Conservation (phyloP, 2,888 invertebrate genomes). For the Stenoptilia bipunctidactyla region DNA sequence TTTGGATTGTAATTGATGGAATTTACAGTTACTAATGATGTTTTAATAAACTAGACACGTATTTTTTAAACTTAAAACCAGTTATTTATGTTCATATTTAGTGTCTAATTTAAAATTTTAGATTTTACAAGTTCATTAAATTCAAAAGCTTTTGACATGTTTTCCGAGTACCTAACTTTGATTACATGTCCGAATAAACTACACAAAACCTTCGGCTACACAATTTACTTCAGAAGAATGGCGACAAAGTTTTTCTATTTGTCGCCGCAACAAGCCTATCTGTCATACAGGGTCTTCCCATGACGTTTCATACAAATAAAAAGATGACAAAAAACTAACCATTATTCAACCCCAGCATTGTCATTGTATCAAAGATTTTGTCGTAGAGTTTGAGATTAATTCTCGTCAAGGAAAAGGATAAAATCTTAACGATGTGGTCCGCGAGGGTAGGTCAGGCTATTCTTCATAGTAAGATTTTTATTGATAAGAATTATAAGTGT, state of each 20-base stretch:
- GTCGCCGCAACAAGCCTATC: slow-evolving; percentile 37
- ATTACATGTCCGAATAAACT: neutral
- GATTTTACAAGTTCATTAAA: too few relatives aligned
- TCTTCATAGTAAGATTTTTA: slow-evolving; percentile 57
- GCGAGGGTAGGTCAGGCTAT: slow-evolving; percentile 40
- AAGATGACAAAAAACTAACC: slow-evolving; percentile 43
- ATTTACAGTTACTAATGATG: slow-evolving; percentile 24
- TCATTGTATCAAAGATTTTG: slow-evolving; percentile 26
- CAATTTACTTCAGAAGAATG: slow-evolving; percentile 10
- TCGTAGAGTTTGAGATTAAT: slow-evolving; percentile 54
- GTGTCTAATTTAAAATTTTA: too few relatives aligned
- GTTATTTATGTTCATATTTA: too few relatives aligned
- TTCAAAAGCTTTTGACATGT: too few relatives aligned
- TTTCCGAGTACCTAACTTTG: too few relatives aligned
- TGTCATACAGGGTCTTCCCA: slow-evolving; percentile 43
- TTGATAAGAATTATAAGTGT: slow-evolving; percentile 47
- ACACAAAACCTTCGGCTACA: slow-evolving; percentile 13
- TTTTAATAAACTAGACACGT: slow-evolving; percentile 37
- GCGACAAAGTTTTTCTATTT: slow-evolving; percentile 28
- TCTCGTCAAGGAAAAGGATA: slow-evolving; percentile 50
- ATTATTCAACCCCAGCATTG: slow-evolving; percentile 62
- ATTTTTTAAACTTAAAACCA: too few relatives aligned
- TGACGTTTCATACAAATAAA: slow-evolving; percentile 42
- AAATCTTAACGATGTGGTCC: slow-evolving; percentile 62
- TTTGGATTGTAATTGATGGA: slow-evolving; percentile 20